phyloP scores from a whole-genome alignment of 2,113 vertebrate genomes.

The Chloebia gouldiae region DNA sequence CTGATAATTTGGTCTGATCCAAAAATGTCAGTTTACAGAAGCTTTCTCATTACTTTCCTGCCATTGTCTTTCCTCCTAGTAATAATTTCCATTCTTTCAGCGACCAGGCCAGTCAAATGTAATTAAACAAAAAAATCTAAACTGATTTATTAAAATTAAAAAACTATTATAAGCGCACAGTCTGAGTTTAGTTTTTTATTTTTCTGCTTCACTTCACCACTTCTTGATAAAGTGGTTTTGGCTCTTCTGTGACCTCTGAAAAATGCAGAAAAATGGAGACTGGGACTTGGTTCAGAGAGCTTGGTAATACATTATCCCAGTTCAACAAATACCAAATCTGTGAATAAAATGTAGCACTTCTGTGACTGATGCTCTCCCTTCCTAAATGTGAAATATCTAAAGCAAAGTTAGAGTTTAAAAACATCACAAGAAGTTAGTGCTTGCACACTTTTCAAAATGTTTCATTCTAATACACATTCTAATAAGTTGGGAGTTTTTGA shows the following conservation, averaged over 20 bases:
- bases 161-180: not conserved
- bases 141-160: not conserved
- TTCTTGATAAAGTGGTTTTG: not conserved
- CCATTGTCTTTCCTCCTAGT: not conserved
- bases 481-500: not conserved
- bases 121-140: not conserved
- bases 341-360: not conserved
- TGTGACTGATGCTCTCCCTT: not conserved
- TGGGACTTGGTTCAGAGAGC: not conserved
- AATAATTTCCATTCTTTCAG: not conserved
- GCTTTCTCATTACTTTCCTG: not conserved
- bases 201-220: not conserved
- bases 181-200: not conserved
- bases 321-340: not conserved
- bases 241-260: not conserved
- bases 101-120: not conserved
- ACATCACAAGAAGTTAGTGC: not conserved
- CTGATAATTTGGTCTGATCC: not conserved
- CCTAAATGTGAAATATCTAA: not conserved
- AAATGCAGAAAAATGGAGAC: not conserved
- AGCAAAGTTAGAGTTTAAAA: not conserved
- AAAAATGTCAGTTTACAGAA: not conserved
- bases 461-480: fast-evolving
- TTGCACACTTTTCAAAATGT: not conserved
- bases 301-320: not conserved